Percentiles rank a stretch among this genome's conserved stretches.
These are phyloP conservation scores for Leptobrachium ailaonicum DNA, from an alignment of 2,113 vertebrate species.

Conservation along the genomic window DNA sequence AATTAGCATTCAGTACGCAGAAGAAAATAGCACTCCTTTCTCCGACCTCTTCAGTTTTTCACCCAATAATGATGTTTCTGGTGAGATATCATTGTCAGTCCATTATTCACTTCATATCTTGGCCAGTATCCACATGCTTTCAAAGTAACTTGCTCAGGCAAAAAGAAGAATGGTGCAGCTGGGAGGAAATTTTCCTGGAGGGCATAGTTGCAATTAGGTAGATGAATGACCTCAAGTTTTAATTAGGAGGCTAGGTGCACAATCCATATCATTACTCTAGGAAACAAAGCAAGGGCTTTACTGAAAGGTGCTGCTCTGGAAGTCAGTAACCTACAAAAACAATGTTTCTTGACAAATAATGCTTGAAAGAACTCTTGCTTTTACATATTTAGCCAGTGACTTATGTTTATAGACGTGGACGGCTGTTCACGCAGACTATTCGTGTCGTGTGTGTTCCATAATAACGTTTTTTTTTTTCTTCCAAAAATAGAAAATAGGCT, in stretches of 20 bases:
- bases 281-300: constrained; percentile 68
- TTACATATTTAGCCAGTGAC: no score
- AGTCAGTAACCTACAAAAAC: constrained; percentile 66
- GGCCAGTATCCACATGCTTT: constrained; percentile 69
- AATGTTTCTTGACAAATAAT: constrained; percentile 49
- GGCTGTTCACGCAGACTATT: no score
- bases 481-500: background rate
- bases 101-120: constrained; percentile 63
- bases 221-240: constrained; percentile 86
- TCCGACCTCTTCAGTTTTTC: constrained; percentile 65
- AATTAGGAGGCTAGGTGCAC: constrained; percentile 87
- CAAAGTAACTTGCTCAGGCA: constrained; percentile 68
- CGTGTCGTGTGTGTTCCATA: background rate
- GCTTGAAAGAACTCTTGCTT: constrained; percentile 3
- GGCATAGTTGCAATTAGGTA: constrained; percentile 89
- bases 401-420: no score
- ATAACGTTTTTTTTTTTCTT: background rate
- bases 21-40: constrained; percentile 57
- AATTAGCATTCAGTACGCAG: constrained; percentile 21
- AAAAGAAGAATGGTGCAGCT: constrained; percentile 75
- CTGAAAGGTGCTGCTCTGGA: constrained; percentile 58
- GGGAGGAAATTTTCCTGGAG: constrained; percentile 83
- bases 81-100: constrained; percentile 60
- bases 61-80: constrained; percentile 59
- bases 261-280: constrained; percentile 76